These are phyloP conservation scores for Peromyscus leucopus DNA, from an alignment of 2,113 vertebrate genomes.

Conservation along the genomic window DNA sequence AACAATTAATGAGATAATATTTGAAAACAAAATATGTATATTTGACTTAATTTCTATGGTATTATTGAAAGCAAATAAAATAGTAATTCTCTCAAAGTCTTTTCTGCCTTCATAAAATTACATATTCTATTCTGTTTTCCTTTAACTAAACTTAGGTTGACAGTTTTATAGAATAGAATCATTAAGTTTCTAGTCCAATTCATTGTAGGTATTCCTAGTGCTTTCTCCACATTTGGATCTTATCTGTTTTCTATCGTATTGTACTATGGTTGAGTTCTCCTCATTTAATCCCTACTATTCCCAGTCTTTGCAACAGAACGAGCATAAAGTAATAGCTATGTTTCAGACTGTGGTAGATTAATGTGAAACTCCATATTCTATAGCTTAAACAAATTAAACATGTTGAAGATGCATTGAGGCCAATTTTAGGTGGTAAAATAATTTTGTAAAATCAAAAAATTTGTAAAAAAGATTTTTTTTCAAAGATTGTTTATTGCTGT, in stretches of 20 bases:
- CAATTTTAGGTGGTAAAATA: neutral
- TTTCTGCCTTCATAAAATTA: neutral
- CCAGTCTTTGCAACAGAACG: neutral
- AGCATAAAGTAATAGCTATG: neutral
- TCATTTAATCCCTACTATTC: neutral
- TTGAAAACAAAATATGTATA: neutral
- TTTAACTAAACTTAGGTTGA: neutral
- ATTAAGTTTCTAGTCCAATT: neutral
- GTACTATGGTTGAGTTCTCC: neutral
- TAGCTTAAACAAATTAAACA: neutral
- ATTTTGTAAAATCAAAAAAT: neutral
- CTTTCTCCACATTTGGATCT: neutral
- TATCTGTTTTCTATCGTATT: neutral
- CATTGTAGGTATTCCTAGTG: fast-evolving
- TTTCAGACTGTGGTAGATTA: neutral
- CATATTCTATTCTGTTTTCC: neutral
- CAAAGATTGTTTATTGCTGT: neutral
- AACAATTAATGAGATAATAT: neutral
- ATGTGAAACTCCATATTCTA: neutral
- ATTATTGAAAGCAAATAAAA: neutral
- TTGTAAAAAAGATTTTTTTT: neutral
- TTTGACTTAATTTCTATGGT: neutral
- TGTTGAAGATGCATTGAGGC: too few relatives aligned
- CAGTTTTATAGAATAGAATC: too few relatives aligned
- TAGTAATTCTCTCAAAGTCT: neutral